Evolutionary conservation across 2,113 vertebrate genomes (phyloP), one percentile per base, ranked within the genome.

Genomic region (Lipotes vexillifer): DNA sequence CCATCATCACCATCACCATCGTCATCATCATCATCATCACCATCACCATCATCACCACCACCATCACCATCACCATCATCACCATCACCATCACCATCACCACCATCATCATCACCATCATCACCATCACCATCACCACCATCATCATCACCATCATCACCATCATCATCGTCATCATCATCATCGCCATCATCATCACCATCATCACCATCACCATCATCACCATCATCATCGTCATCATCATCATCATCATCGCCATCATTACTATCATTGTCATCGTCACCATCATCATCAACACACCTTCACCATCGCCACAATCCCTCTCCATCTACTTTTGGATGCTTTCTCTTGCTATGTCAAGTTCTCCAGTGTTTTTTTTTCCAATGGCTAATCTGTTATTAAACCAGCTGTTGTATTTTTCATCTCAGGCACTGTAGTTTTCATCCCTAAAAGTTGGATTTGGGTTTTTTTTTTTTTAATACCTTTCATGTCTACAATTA

Each of bases 21-120:
- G 38, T 15, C 33, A 20, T 0, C 68, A 23, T 5, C n/a, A n/a
- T 8, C 33, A 38, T 0, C 23, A 61, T 0, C 59, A 29, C 0
- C 25, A 29, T 4, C 25, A 27, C 1, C 23, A 46, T 1, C 14
- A n/a, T 4, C 49, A 14, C 1, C 14, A 52, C 1, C 14, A 3
- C 1, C 49, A 17, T 1, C 14, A 52, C 0, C 49, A 61, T 0
- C 59, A 61, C 1, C 59, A 27, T 0, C 23, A 27, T 10, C 59
- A 27, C 0, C 59, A 61, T 0, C 61, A 31, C 0, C 36, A 38
- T 1, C 68, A 38, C 0, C 68, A 38, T 5, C 5, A 29, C 0
- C 55, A 41, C 0, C 25, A 41, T 7, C 65, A 20, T 0, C 65
- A 68, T 1, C 18, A 36, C 0, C 33, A 36, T 3, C n/a, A 38